phyloP scores from a whole-genome alignment of 2,113 vertebrate genomes.

The Varanus komodoensis region DNA sequence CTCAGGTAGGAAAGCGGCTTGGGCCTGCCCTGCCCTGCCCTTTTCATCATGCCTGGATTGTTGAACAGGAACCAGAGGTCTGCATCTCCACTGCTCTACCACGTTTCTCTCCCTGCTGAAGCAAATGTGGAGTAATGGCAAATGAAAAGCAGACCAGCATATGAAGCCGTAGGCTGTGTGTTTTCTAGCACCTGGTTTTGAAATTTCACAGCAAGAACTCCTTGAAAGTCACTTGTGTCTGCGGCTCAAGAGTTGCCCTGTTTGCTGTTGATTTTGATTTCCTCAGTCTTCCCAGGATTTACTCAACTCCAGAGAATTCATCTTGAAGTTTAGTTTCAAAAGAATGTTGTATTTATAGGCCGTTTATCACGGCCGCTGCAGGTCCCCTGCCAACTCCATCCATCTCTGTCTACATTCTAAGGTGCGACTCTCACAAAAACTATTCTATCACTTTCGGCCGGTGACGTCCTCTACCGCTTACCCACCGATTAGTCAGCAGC shows the following conservation, averaged over 20 bases:
- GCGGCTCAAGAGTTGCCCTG: not conserved
- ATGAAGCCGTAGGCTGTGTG: not conserved
- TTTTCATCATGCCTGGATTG: not conserved
- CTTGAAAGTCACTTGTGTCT: conserved; percentile 5
- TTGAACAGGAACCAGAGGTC: not conserved
- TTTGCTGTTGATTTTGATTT: conserved; percentile 6
- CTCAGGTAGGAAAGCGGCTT: no score
- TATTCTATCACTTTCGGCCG: conserved; percentile 26
- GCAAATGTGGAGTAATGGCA: not conserved
- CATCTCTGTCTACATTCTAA: conserved; percentile 35
- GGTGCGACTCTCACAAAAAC: conserved; percentile 26
- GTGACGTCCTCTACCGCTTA: conserved; percentile 30
- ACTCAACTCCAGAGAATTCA: conserved; percentile 58
- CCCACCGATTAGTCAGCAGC: conserved; percentile 37
- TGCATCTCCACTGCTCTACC: not conserved
- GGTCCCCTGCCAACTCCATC: conserved; percentile 42
- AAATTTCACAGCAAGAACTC: not conserved
- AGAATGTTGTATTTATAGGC: conserved; percentile 51
- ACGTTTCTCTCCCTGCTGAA: not conserved
- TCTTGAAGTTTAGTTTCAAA: conserved; percentile 47
- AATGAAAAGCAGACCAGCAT: not conserved
- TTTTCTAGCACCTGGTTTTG: conserved; percentile 1
- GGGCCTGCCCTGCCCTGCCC: not conserved
- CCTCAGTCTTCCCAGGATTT: conserved; percentile 49
- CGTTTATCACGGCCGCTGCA: conserved; percentile 54